Evolutionary conservation across 1,140 invertebrate species (phyloP).

Genomic region (Palaemon carinicauda): DNA sequence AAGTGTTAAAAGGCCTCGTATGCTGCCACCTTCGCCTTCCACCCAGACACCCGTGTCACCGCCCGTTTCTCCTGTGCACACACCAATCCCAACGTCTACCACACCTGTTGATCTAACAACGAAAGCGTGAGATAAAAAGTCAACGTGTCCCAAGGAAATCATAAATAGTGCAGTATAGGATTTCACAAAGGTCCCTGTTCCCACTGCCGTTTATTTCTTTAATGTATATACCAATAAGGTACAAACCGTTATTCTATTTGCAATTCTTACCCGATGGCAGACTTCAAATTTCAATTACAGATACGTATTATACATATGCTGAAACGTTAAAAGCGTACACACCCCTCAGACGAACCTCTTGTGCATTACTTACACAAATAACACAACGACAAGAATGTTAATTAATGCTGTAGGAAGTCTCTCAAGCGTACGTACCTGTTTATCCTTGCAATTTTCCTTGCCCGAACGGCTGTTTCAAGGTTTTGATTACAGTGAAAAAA

Average conservation of each 20-base stretch:
- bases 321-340: not conserved
- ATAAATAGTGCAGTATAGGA: too few relatives aligned
- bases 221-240: not conserved
- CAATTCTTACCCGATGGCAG: not conserved
- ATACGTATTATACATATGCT: not conserved
- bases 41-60: conserved; percentile 45
- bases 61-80: conserved; percentile 28
- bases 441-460: too few relatives aligned
- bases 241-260: not conserved
- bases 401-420: too few relatives aligned
- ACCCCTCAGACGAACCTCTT: too few relatives aligned
- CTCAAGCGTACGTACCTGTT: too few relatives aligned
- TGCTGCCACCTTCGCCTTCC: conserved; percentile 25
- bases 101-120: conserved; percentile 53
- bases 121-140: conserved; percentile 37
- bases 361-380: too few relatives aligned
- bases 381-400: too few relatives aligned
- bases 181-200: not conserved
- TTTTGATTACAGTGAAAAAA: too few relatives aligned
- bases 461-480: too few relatives aligned
- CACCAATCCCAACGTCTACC: conserved; percentile 11
- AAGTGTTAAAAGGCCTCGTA: conserved; percentile 54
- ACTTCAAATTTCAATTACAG: not conserved
- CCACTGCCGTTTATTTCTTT: not conserved
- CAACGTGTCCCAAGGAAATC: too few relatives aligned